Evolutionary conservation across 2,888 invertebrate genomes (phyloP).

Genomic region (Lordiphosa fenestrarum): DNA sequence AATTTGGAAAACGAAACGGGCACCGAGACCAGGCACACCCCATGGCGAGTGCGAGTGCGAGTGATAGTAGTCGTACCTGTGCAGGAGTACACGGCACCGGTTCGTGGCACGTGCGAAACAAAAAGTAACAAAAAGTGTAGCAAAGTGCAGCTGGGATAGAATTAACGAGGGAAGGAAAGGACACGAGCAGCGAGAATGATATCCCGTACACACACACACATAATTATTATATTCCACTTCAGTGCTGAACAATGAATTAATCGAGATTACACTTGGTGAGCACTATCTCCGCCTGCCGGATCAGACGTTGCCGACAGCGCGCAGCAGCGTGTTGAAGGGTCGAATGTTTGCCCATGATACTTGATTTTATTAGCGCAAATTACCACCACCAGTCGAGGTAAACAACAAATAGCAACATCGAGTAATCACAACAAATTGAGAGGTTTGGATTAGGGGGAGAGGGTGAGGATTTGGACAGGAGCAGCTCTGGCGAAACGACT

Average conservation of each 20-base stretch:
- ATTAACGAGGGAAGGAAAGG: conserved; percentile 8
- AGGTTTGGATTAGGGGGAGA: conserved; percentile 26
- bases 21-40: conserved; percentile 44
- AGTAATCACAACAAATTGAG: conserved; percentile 73
- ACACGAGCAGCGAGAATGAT: conserved; percentile 25
- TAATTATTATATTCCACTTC: conserved; percentile 77
- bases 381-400: conserved; percentile 64
- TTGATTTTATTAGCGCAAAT: conserved; percentile 77
- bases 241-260: conserved; percentile 66
- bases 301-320: conserved; percentile 45
- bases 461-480: conserved; percentile 16
- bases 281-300: conserved; percentile 56
- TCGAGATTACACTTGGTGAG: conserved; percentile 70
- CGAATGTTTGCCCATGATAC: conserved; percentile 63
- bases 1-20: conserved; percentile 72
- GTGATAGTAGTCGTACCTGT: conserved; percentile 51
- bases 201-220: conserved; percentile 44
- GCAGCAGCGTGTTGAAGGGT: conserved; percentile 8
- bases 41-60: conserved; percentile 31
- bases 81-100: conserved; percentile 39
- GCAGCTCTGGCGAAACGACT: conserved; percentile 52
- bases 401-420: conserved; percentile 33
- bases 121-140: conserved; percentile 61
- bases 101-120: conserved; percentile 60
- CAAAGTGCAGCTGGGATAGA: conserved; percentile 68